Conservation (phyloP, 1,140 invertebrate species). For the Lineus longissimus region DNA sequence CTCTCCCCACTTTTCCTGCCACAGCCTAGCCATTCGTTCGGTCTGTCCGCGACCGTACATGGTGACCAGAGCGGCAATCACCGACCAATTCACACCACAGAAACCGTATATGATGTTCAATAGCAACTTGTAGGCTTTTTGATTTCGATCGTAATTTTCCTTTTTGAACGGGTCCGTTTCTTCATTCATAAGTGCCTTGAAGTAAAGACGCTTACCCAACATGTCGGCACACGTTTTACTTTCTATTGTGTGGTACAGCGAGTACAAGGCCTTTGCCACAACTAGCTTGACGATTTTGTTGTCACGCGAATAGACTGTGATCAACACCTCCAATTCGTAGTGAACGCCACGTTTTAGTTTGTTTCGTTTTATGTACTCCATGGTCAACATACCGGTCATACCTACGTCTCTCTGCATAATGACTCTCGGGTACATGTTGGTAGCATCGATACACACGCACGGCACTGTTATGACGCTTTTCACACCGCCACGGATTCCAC, state of each 20-base stretch:
- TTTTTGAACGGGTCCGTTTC: constrained; percentile 3
- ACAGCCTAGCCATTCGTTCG: neutral
- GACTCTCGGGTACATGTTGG: neutral
- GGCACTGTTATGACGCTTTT: neutral
- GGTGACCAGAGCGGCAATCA: neutral
- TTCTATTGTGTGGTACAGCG: neutral
- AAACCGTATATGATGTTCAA: neutral
- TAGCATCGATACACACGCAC: neutral
- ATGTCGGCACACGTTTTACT: neutral
- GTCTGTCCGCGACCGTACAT: neutral
- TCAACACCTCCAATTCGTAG: neutral
- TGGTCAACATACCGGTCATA: neutral
- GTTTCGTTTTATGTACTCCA: neutral
- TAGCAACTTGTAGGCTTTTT: neutral
- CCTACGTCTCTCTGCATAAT: constrained; percentile 1
- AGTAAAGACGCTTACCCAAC: neutral
- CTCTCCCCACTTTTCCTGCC: neutral
- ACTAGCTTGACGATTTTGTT: neutral
- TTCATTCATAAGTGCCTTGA: neutral
- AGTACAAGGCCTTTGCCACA: neutral
- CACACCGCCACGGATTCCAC: neutral
- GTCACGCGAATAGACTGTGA: neutral
- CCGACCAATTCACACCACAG: neutral
- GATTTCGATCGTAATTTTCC: neutral
- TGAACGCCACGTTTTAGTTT: neutral